Evolutionary conservation across 64 coral and sea anemone genomes (phyloP).

Genomic region (Pachyseris speciosa): DNA sequence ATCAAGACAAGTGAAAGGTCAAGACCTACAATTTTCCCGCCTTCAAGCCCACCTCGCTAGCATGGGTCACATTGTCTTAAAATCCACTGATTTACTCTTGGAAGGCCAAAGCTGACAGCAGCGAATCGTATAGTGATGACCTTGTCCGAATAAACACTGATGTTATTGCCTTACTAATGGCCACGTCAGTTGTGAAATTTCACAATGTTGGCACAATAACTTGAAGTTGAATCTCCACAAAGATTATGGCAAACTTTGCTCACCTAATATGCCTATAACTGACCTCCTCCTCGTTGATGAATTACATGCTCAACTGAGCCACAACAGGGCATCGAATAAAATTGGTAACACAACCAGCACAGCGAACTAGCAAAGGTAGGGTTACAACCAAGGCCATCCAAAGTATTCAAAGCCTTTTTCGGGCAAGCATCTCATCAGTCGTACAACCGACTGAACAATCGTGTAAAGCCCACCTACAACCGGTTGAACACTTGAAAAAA

Average conservation of each 20-base stretch:
- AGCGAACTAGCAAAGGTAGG: neutral
- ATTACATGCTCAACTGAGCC: constrained; percentile 23
- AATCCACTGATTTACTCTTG: constrained; percentile 31
- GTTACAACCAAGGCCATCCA: neutral
- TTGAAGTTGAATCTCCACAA: constrained; percentile 36
- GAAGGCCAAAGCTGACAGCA: constrained; percentile 23
- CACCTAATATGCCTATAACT: constrained; percentile 3
- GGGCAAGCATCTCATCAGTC: neutral
- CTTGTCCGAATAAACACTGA: constrained; percentile 52
- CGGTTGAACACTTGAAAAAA: neutral
- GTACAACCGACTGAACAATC: neutral
- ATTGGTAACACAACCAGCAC: constrained; percentile 34
- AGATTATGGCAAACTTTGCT: constrained; percentile 36
- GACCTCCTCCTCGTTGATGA: constrained; percentile 9
- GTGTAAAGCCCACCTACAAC: neutral
- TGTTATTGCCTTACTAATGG: constrained; percentile 36
- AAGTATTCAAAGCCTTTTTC: constrained; percentile 9
- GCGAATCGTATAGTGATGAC: neutral
- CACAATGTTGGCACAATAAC: neutral
- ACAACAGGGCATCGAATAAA: constrained; percentile 39
- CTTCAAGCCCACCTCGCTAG: constrained; percentile 45
- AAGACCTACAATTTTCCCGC: constrained; percentile 46
- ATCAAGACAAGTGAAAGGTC: neutral
- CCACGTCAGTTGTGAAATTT: constrained; percentile 45
- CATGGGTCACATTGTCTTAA: constrained; percentile 37